phyloP scores from a whole-genome alignment of 2,113 vertebrate species.

The Rhinoderma darwinii region DNA sequence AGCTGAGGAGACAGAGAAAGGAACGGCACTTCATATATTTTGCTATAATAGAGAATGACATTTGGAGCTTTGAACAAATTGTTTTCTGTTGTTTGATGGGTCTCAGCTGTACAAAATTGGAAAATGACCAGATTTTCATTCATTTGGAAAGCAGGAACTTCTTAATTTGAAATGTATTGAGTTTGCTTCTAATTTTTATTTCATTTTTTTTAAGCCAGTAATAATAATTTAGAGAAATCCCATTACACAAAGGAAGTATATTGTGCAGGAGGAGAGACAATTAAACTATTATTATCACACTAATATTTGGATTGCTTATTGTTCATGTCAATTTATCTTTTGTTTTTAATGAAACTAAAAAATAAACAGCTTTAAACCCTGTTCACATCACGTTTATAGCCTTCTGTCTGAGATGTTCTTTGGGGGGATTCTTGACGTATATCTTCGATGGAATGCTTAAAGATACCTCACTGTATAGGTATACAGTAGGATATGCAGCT shows the following conservation, averaged over 20 bases:
- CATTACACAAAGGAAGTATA: background rate
- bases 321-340: background rate
- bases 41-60: constrained; percentile 75
- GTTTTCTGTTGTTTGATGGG: constrained; percentile 75
- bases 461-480: too few species aligned
- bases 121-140: constrained; percentile 60
- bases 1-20: constrained; percentile 65
- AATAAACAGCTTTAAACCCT: background rate
- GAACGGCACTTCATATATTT: constrained; percentile 69
- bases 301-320: constrained; percentile 15
- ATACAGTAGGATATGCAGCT: too few species aligned
- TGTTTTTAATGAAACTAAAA: background rate
- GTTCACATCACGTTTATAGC: too few species aligned
- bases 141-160: constrained; percentile 46
- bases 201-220: background rate
- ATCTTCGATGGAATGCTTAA: too few species aligned
- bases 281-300: constrained; percentile 16
- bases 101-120: constrained; percentile 73
- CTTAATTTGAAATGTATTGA: constrained; percentile 27
- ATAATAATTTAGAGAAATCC: background rate
- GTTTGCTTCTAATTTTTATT: constrained; percentile 31
- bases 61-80: constrained; percentile 75
- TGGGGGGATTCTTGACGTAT: too few species aligned
- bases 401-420: too few species aligned
- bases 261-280: background rate